Conservation (phyloP, 2,888 invertebrate species). For the Zele albiditarsus region DNA sequence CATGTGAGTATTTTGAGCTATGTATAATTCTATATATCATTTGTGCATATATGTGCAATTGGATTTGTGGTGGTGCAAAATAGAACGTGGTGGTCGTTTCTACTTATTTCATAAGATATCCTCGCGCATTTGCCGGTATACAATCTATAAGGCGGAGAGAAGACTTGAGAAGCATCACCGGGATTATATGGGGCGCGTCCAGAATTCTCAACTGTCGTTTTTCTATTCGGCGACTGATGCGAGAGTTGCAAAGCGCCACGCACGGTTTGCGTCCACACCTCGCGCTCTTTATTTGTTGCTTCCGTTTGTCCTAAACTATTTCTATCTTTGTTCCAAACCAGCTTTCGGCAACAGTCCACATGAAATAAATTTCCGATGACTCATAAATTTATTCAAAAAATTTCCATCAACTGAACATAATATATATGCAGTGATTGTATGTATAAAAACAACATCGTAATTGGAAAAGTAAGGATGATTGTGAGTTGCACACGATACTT, state of each 20-base stretch:
- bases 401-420: neutral
- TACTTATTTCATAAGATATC: conserved; percentile 37
- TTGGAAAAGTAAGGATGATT: too few species aligned
- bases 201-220: conserved; percentile 47
- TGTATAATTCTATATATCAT: neutral
- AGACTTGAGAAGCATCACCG: conserved; percentile 67
- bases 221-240: conserved; percentile 47
- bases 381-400: neutral
- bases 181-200: conserved; percentile 71
- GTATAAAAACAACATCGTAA: too few species aligned
- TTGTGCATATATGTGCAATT: neutral
- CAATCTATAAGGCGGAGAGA: conserved; percentile 62
- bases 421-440: too few species aligned
- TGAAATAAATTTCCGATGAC: conserved; percentile 43
- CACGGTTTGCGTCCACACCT: conserved; percentile 71
- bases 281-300: conserved; percentile 71
- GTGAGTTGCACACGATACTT: too few species aligned
- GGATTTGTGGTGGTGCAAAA: neutral
- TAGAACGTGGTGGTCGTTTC: conserved; percentile 21
- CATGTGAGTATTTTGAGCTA: neutral
- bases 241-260: conserved; percentile 60
- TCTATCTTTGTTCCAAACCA: conserved; percentile 45
- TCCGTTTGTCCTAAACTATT: conserved; percentile 62
- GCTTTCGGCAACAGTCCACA: conserved; percentile 52
- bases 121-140: conserved; percentile 39